Evolutionary conservation across 2,888 invertebrate species (phyloP), one percentile per base, ranked within the genome.

Genomic region (Callyntrura guangdongensis): DNA sequence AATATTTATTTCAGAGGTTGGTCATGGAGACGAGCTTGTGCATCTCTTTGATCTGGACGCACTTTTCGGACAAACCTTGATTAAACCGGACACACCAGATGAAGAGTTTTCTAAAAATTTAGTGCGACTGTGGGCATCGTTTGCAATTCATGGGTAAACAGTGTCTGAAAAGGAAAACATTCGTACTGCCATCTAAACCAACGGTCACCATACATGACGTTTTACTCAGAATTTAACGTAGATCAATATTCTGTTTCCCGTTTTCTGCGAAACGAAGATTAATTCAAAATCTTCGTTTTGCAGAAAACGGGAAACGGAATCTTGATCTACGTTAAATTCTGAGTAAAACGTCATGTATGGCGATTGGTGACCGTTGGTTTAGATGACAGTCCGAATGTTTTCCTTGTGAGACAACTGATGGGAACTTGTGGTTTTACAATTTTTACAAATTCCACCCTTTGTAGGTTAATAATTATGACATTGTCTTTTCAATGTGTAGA

Each of bases 1-100:
- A 59, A 25, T 27, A 27, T 25, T 25, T 56, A 56, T 79, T 64
- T 11, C 45, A 74, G 89, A n/a, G 69, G 85, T 89, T 53, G 85
- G 85, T 0, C 90, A 90, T 25, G 90, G 69, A 11, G 90, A 90
- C 36, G 90, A 90, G 12, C 27, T 89, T 14, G n/a, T n/a, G 27
- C 36, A 53, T 14, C 64, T 47, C 11, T 89, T 89, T 53, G 11
- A 53, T n/a, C 11, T 72, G 5, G 14, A 4, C 25, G 22, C n/a
- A 1, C 4, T 25, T 8, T 64, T 64, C 22, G 1, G 17, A 14
- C n/a, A n/a, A 0, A n/a, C n/a, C 20, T 3, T 47, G 0, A 22
- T 47, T 3, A 20, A 74, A 20, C 8, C 8, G 3, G 79, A 53
- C 20, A 20, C 64, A 1, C 64, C 25, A 11, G 45, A 87, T 61